Conservation (phyloP, 2,888 invertebrate genomes). For the Branchellion lobata region DNA sequence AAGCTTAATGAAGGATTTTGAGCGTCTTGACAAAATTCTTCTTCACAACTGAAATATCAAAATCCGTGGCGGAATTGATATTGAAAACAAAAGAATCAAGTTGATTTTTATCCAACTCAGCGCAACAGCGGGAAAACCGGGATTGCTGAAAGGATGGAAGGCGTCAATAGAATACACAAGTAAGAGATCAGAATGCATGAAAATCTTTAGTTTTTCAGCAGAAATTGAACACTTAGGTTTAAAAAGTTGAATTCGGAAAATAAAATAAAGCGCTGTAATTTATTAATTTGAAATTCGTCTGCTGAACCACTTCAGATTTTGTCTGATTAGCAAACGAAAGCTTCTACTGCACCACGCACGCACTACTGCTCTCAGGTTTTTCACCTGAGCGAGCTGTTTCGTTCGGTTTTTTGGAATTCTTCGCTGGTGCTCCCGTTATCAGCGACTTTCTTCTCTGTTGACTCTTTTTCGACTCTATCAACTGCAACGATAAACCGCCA, state of each 20-base stretch:
- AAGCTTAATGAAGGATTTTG: too few species aligned
- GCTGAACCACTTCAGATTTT: too few species aligned
- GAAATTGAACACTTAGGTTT: neutral
- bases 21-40: neutral
- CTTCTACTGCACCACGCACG: conserved; percentile 33
- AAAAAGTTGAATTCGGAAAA: neutral
- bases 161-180: too few species aligned
- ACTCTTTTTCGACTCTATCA: conserved; percentile 43
- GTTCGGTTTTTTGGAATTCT: neutral
- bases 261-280: too few species aligned
- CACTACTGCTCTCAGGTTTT: conserved; percentile 28
- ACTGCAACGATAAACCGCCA: conserved; percentile 1
- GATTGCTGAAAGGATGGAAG: too few species aligned
- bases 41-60: neutral
- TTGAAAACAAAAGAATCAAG: too few species aligned
- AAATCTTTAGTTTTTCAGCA: neutral
- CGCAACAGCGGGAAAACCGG: too few species aligned
- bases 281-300: too few species aligned
- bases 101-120: too few species aligned
- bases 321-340: too few species aligned
- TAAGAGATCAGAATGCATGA: neutral
- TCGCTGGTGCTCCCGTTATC: neutral
- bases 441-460: conserved; percentile 36
- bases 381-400: too few species aligned
- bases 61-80: too few species aligned